A percentile compares a stretch with the other conserved stretches of the same genome.
Evolutionary conservation across 2,888 invertebrate genomes (phyloP).

Genomic region (Stratiomys singularior): DNA sequence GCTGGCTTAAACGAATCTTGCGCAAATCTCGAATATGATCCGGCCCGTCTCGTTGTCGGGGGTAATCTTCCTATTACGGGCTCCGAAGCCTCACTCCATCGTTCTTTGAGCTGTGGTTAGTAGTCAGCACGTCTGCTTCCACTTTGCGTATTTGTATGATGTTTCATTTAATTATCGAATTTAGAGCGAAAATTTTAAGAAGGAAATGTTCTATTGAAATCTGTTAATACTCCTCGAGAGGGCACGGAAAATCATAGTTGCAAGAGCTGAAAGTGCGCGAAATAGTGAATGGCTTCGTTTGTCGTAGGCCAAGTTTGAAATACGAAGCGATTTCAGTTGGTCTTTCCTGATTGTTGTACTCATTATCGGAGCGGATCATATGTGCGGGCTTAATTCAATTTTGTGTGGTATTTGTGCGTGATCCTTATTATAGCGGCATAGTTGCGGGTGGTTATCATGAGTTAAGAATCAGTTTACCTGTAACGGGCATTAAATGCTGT

Average conservation of each 20-base stretch:
- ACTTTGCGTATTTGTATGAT: conserved; percentile 7
- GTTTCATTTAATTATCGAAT: conserved; percentile 44
- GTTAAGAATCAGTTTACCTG: neutral
- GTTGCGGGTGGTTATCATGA: neutral
- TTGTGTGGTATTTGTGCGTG: neutral
- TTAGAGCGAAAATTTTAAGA: conserved; percentile 40
- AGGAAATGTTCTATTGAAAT: conserved; percentile 44
- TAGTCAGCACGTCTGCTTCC: neutral
- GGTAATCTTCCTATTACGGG: conserved; percentile 18
- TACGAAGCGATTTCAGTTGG: neutral
- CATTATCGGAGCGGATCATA: neutral
- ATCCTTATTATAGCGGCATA: neutral
- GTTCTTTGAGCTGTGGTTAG: neutral
- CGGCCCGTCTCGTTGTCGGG: conserved; percentile 26
- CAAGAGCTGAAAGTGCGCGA: neutral
- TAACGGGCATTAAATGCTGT: neutral
- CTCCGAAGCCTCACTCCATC: no score
- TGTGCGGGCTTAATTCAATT: no score
- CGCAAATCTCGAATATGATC: conserved; percentile 39
- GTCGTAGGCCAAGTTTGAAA: neutral
- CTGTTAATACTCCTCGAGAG: conserved; percentile 14
- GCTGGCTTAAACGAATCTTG: conserved; percentile 34
- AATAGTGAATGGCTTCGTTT: neutral
- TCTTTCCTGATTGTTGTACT: neutral
- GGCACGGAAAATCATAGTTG: neutral